phyloP scores from a whole-genome alignment of 2,113 vertebrate genomes.

The Drymodes brunneopygia region DNA sequence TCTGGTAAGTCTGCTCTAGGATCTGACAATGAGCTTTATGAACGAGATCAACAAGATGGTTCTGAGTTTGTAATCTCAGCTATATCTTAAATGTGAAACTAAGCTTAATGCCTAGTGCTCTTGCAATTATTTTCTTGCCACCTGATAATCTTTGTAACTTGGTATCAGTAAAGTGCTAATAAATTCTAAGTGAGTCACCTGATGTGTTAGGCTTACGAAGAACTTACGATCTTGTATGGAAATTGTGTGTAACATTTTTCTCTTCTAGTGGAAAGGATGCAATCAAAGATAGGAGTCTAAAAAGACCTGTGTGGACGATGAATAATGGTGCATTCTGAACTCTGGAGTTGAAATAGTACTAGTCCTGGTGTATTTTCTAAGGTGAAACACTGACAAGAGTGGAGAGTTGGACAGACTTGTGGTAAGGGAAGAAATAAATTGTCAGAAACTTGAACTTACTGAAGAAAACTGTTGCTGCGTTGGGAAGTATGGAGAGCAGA shows the following conservation, averaged over 20 bases:
- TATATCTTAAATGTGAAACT: neutral
- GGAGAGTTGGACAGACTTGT: neutral
- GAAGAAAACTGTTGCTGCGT: fast-evolving
- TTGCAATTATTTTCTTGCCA: neutral
- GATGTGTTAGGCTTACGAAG: neutral
- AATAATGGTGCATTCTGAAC: neutral
- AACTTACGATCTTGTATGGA: neutral
- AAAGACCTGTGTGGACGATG: neutral
- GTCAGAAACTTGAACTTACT: neutral
- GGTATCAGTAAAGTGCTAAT: neutral
- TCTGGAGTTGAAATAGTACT: neutral
- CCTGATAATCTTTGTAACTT: neutral
- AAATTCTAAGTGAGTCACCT: neutral
- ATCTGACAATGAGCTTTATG: neutral
- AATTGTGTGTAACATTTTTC: fast-evolving
- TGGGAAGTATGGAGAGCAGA: neutral
- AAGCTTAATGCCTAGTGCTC: neutral
- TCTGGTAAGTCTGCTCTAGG: neutral
- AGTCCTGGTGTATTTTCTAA: neutral
- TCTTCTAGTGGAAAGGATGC: neutral
- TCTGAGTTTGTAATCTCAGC: neutral
- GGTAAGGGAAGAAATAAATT: neutral
- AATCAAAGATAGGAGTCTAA: neutral
- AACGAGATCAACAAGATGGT: neutral
- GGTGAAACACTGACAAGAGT: neutral